These are phyloP conservation scores for Acipenser ruthenus DNA, from an alignment of 2,797 vertebrate species.

Conservation along the genomic window DNA sequence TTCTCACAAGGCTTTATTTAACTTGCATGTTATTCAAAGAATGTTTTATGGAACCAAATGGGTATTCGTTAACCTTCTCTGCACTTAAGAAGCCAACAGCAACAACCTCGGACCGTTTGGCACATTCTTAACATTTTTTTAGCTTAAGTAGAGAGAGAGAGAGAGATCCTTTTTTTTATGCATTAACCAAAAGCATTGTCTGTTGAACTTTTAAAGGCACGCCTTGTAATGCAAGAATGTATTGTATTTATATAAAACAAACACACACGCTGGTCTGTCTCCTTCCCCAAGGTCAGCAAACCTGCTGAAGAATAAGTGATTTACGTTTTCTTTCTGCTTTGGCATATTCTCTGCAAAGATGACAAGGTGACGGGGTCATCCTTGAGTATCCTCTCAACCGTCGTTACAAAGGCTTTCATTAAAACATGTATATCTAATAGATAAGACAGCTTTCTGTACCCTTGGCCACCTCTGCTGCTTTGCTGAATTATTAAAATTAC, in stretches of 20 bases:
- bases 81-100: no score
- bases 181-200: not conserved
- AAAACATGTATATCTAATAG: not conserved
- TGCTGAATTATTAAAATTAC: no score
- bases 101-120: no score
- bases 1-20: no score
- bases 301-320: conserved; percentile 8
- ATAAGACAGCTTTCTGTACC: not conserved
- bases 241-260: not conserved
- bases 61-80: no score
- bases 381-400: conserved; percentile 10
- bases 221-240: not conserved
- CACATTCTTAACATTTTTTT: no score
- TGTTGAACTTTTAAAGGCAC: not conserved
- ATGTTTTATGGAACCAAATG: no score
- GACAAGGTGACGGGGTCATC: not conserved
- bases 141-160: not conserved
- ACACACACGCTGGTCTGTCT: not conserved
- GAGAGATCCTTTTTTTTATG: no score
- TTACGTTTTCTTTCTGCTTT: conserved; percentile 3
- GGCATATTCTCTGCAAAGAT: not conserved
- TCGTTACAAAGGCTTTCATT: not conserved
- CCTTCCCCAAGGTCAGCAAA: conserved; percentile 1
- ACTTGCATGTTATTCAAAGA: no score
- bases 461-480: no score